Percentiles rank a stretch among this genome's conserved stretches.
These are phyloP conservation scores for Gymnorhina tibicen DNA, from an alignment of 2,113 vertebrate species.

Conservation along the genomic window DNA sequence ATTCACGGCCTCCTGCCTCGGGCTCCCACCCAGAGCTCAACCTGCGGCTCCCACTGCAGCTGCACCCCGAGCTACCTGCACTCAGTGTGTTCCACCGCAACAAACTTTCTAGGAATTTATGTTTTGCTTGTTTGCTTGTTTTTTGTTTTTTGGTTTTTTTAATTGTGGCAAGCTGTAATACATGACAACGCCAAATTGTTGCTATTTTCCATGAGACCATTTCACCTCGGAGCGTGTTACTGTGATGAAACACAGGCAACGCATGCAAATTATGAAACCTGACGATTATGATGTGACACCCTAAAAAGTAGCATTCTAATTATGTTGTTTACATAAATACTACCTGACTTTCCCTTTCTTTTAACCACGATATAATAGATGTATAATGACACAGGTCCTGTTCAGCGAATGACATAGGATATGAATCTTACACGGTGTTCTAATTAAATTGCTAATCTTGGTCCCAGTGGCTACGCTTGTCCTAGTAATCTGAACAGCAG, in stretches of 20 bases:
- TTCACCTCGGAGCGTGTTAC: not conserved
- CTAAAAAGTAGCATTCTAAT: not conserved
- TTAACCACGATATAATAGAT: not conserved
- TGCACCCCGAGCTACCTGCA: not conserved
- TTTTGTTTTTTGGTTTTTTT: not conserved
- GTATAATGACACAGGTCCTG: not conserved
- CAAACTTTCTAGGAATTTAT: not conserved
- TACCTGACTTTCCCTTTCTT: not conserved
- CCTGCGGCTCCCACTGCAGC: not conserved
- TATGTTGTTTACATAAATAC: not conserved
- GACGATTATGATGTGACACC: not conserved
- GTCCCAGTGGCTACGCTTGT: not conserved
- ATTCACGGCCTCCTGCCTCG: rapidly evolving
- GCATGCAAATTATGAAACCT: not conserved
- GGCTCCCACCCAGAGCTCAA: not conserved
- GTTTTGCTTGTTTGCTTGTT: not conserved
- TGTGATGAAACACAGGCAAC: not conserved
- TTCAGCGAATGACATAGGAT: not conserved
- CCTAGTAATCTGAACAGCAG: not conserved
- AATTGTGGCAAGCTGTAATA: not conserved
- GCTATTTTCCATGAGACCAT: not conserved
- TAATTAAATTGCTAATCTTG: constrained; percentile 9
- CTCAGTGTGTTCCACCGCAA: not conserved
- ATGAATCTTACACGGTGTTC: not conserved
- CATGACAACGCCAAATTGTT: not conserved